Conservation (phyloP, 2,888 invertebrate genomes). For the Drosophila flavopinicola region DNA sequence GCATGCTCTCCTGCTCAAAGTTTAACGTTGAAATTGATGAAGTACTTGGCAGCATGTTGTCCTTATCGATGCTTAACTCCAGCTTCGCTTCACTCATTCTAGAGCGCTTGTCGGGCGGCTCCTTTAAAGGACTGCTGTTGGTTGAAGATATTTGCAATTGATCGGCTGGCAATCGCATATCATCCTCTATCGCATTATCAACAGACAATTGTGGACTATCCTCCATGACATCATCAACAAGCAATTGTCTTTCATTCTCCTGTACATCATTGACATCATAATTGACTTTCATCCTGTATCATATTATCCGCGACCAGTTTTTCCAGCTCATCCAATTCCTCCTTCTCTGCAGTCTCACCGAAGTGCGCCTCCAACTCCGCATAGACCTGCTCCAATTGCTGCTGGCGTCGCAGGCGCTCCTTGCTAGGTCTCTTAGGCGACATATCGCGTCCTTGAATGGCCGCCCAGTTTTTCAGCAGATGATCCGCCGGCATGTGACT, state of each 20-base stretch:
- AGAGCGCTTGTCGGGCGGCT: slow-evolving; percentile 61
- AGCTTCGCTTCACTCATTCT: slow-evolving; percentile 4
- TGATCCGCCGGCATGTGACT: slow-evolving; percentile 84
- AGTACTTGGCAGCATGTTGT: slow-evolving; percentile 34
- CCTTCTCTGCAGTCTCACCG: slow-evolving; percentile 16
- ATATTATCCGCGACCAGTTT: slow-evolving; percentile 53
- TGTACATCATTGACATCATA: slow-evolving; percentile 38
- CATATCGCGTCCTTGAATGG: slow-evolving; percentile 87
- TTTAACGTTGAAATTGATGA: no score
- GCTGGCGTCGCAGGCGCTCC: slow-evolving; percentile 1
- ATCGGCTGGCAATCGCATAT: neutral
- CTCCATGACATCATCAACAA: neutral
- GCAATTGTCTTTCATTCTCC: slow-evolving; percentile 12
- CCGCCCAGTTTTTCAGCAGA: slow-evolving; percentile 87
- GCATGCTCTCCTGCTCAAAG: no score
- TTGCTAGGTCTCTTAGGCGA: slow-evolving; percentile 84
- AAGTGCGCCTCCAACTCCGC: slow-evolving; percentile 62
- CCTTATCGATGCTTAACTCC: slow-evolving; percentile 31
- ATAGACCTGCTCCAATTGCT: slow-evolving; percentile 58
- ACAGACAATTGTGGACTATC: neutral
- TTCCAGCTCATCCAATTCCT: slow-evolving; percentile 53
- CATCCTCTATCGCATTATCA: slow-evolving; percentile 32
- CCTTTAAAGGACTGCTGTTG: slow-evolving; percentile 44
- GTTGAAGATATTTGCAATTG: neutral
- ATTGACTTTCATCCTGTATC: slow-evolving; percentile 40